A percentile compares a stretch with the other conserved stretches of the same genome.
Evolutionary conservation across 2,888 invertebrate species (phyloP).

Genomic region (Drosophila austrosaltans): DNA sequence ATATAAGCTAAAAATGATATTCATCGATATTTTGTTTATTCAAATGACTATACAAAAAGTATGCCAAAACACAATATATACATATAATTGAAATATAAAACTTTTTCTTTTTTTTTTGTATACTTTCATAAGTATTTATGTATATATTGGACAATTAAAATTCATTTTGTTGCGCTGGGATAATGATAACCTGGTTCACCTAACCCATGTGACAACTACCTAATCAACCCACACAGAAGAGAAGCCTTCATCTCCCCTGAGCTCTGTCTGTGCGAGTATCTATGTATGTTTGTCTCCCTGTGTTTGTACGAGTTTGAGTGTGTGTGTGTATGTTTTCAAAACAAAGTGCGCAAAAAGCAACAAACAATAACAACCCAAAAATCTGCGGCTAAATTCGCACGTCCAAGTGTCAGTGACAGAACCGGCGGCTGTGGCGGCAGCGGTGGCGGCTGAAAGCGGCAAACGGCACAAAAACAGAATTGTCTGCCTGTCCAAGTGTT

Average conservation of each 20-base stretch:
- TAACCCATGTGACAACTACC: conserved; percentile 22
- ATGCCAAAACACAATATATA: too few relatives aligned
- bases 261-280: conserved; percentile 1
- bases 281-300: background rate
- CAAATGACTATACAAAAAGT: too few relatives aligned
- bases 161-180: conserved; percentile 8
- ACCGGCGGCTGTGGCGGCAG: conserved; percentile 21
- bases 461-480: conserved; percentile 13
- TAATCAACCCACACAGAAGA: conserved; percentile 47
- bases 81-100: background rate
- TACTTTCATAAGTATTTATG: background rate
- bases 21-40: too few relatives aligned
- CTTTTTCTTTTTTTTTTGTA: background rate
- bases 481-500: conserved; percentile 42
- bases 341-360: conserved; percentile 56
- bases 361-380: conserved; percentile 33
- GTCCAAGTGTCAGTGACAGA: conserved; percentile 60
- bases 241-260: conserved; percentile 16
- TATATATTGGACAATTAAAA: conserved; percentile 6
- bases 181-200: conserved; percentile 30
- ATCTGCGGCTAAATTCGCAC: conserved; percentile 60
- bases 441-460: background rate
- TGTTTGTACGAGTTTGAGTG: conserved; percentile 2
- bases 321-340: conserved; percentile 27
- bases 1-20: too few relatives aligned